A percentile compares a stretch with the other conserved stretches of the same genome.
phyloP scores from a whole-genome alignment of 2,113 vertebrate genomes.

The Lipophrys pholis region DNA sequence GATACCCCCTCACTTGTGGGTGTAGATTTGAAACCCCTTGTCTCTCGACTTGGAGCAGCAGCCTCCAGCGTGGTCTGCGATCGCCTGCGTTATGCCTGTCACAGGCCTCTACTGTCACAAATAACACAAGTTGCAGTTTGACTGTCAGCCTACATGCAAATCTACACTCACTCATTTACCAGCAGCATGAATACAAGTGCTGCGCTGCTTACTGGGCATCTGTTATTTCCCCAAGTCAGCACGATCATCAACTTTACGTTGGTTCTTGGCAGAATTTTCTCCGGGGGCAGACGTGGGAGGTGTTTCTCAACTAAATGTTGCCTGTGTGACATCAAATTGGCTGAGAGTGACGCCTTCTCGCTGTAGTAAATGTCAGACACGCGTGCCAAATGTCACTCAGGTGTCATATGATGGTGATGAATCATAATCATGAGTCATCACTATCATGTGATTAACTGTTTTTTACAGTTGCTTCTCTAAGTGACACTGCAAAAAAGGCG shows the following conservation, averaged over 20 bases:
- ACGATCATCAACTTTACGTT: conserved; percentile 61
- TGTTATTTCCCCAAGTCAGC: conserved; percentile 35
- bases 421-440: background rate
- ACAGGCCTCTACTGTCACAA: background rate
- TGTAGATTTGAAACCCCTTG: conserved; percentile 5
- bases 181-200: conserved; percentile 37
- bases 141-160: conserved; percentile 46
- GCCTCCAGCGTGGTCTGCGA: too few relatives aligned
- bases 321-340: conserved; percentile 26
- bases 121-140: conserved; percentile 28
- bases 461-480: too few relatives aligned
- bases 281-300: conserved; percentile 50
- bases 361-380: conserved; percentile 18
- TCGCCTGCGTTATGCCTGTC: too few relatives aligned
- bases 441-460: background rate
- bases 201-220: conserved; percentile 5
- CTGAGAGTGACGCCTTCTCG: too few relatives aligned
- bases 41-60: too few relatives aligned
- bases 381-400: conserved; percentile 22
- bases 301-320: conserved; percentile 30
- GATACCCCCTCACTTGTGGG: background rate
- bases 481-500: too few relatives aligned
- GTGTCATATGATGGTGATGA: background rate
- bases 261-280: background rate
- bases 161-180: conserved; percentile 46